phyloP scores from a whole-genome alignment of 1,140 invertebrate species.

The Episyrphus balteatus region DNA sequence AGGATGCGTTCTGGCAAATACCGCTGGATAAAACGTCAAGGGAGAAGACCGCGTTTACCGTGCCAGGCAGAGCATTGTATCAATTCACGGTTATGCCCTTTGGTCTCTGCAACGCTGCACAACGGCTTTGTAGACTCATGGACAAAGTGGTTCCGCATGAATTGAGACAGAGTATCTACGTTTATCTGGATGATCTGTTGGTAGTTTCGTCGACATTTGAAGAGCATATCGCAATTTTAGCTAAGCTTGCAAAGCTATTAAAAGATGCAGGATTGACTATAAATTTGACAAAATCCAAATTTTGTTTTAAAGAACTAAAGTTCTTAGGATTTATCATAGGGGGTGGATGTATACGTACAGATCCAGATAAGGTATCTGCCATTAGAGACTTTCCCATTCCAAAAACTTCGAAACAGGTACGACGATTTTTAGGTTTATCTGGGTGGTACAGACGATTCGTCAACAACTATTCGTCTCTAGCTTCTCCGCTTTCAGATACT shows the following conservation, averaged over 20 bases:
- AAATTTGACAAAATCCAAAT: not conserved
- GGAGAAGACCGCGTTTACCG: conserved; percentile 37
- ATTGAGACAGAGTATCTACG: not conserved
- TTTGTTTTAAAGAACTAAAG: conserved; percentile 10
- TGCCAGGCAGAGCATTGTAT: conserved; percentile 2
- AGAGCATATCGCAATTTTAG: not conserved
- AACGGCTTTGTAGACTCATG: no score
- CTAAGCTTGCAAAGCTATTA: not conserved
- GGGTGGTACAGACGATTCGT: conserved; percentile 31
- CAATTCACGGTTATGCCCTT: conserved; percentile 22
- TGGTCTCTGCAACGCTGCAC: no score
- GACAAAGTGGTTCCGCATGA: no score
- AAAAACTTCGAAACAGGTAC: conserved; percentile 21
- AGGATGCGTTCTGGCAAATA: conserved; percentile 29
- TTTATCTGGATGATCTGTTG: not conserved
- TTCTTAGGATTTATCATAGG: conserved; percentile 16
- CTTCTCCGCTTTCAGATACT: not conserved
- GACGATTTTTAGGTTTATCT: conserved; percentile 36
- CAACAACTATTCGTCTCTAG: conserved; percentile 14
- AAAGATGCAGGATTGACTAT: not conserved
- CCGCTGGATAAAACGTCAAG: conserved; percentile 13
- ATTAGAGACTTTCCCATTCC: not conserved
- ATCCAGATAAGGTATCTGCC: conserved; percentile 19
- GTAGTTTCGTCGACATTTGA: not conserved
- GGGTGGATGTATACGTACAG: conserved; percentile 16